Percentiles rank a stretch among this genome's conserved stretches.
These are phyloP conservation scores for Alloplasta piceator DNA, from an alignment of 2,888 invertebrate genomes.

Conservation along the genomic window DNA sequence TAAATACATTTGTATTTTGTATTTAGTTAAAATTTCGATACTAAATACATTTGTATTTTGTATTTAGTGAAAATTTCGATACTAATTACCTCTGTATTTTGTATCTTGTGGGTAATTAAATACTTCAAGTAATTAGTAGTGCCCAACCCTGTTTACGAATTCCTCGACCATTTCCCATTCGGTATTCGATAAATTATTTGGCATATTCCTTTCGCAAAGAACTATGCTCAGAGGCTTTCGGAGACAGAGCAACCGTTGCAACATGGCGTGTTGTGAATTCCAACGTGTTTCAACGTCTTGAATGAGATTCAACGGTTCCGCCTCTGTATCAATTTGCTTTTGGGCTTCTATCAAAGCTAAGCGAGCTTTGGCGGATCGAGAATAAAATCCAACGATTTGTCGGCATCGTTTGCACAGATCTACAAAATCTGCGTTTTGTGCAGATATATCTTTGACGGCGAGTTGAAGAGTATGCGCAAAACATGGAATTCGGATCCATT, in stretches of 20 bases:
- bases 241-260: constrained; percentile 30
- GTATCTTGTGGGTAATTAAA: too few relatives aligned
- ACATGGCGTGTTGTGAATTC: constrained; percentile 48
- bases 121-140: too few relatives aligned
- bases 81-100: too few relatives aligned
- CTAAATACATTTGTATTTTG: too few relatives aligned
- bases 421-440: constrained; percentile 23
- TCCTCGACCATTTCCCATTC: constrained; percentile 32
- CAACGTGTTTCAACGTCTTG: constrained; percentile 49
- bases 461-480: constrained; percentile 44
- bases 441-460: constrained; percentile 23
- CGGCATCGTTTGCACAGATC: constrained; percentile 29
- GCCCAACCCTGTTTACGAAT: constrained; percentile 24
- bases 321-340: constrained; percentile 9
- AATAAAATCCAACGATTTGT: constrained; percentile 37
- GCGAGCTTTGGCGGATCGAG: constrained; percentile 27
- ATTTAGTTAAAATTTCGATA: too few relatives aligned
- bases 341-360: constrained; percentile 30
- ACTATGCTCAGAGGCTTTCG: constrained; percentile 28
- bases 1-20: too few relatives aligned
- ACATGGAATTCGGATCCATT: constrained; percentile 40
- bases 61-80: too few relatives aligned
- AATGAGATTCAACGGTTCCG: constrained; percentile 22
- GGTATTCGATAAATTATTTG: constrained; percentile 22
- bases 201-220: constrained; percentile 32